phyloP scores from a whole-genome alignment of 2,113 vertebrate genomes.

The Zapus hudsonius region DNA sequence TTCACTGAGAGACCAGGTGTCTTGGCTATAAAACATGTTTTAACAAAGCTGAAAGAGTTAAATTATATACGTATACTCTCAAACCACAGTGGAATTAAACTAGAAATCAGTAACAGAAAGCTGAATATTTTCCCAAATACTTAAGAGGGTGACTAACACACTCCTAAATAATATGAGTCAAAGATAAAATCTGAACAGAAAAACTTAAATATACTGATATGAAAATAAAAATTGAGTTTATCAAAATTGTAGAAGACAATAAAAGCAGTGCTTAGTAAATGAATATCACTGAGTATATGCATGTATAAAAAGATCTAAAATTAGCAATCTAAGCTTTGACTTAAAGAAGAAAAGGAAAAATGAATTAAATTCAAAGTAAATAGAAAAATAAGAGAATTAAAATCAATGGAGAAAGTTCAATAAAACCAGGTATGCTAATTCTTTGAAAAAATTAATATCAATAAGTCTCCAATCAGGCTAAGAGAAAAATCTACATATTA shows the following conservation, averaged over 20 bases:
- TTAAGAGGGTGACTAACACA: conserved; percentile 31
- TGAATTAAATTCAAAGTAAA: conserved; percentile 1
- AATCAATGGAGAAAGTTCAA: background rate
- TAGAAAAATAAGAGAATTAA: background rate
- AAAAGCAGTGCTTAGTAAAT: conserved; percentile 19
- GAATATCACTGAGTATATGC: background rate
- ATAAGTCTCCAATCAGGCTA: background rate
- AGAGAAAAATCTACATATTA: background rate
- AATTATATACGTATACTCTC: background rate
- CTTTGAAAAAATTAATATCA: background rate
- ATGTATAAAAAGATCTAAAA: conserved; percentile 13
- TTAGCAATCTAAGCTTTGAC: conserved; percentile 19
- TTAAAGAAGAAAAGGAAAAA: background rate
- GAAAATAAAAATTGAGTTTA: conserved; percentile 37
- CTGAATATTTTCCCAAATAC: conserved; percentile 7
- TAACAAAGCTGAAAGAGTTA: background rate
- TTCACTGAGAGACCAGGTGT: background rate
- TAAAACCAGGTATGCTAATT: background rate
- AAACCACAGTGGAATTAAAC: background rate
- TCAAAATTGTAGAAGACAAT: background rate
- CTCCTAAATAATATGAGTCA: background rate
- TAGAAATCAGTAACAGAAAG: conserved; percentile 20
- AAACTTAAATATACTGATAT: background rate
- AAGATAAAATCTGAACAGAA: conserved; percentile 16
- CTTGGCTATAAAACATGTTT: background rate